Base-by-base conservation (phyloP, 2,888 invertebrate genomes). In the Yponomeuta plumbellus region DNA sequence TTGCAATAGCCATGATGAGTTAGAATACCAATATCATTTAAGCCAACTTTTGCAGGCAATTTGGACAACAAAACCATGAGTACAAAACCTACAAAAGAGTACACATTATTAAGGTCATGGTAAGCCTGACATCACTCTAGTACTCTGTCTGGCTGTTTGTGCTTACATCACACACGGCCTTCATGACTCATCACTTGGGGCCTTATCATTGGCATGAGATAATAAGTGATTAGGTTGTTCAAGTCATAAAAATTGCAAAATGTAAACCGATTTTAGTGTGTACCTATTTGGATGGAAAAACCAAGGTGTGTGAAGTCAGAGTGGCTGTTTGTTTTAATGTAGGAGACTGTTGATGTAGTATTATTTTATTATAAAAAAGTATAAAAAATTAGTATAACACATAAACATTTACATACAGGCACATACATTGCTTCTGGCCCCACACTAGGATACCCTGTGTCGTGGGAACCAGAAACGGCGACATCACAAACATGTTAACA, bases 131-230 rank as follows among this genome's bases (percentile, higher is more conserved):
- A 65, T 65, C 65, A 65, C 34, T 58, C 52, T 52, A 22, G 39
- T 21, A 44, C 17, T 17, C 44, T 13, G 44, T 52, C 58, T 21
- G 40, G n/a, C n/a, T n/a, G 65, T 44, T 21, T 40, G 70, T 67
- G 70, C 68, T 78, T 75, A 78, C 76, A 73, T 78, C 78, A 78
- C 72, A 67, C 59, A 71, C 17, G 17, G 69, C 76, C 76, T 77
- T 76, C 67, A 74, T 78, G 78, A 78, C 69, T 78, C 78, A 78
- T 65, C 58, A 34, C 63, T 61, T 21, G 61, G 64, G 65, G 66
- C 66, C 65, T 34, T 44, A 65, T 62, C 20, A 20, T n/a, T 61
- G 17, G 39, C 13, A 62, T 6, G 52, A 61, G 67, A 64, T 64
- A 67, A 67, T 61, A 61, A 62, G 11, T 22, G 11, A 59, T 23